Conservation (phyloP, 2,888 invertebrate species). For the Bugula neritina region DNA sequence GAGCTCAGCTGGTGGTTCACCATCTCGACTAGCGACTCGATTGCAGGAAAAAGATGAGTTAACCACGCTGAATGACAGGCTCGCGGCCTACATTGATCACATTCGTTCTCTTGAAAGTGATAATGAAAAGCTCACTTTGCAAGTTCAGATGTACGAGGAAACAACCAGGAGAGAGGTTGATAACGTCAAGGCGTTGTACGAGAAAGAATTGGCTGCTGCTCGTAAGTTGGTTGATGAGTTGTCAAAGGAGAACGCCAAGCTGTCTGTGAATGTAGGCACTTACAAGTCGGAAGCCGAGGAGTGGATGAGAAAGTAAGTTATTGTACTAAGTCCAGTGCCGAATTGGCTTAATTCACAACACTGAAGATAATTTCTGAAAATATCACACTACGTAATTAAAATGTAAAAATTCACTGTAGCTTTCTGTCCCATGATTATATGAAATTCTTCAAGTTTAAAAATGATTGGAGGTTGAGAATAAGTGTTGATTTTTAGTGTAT, state of each 20-base stretch:
- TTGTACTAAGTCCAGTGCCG: not conserved
- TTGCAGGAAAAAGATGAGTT: conserved; percentile 89
- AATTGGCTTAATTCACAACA: not conserved
- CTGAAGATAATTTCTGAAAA: not conserved
- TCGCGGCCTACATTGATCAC: conserved; percentile 91
- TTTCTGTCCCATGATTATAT: not conserved
- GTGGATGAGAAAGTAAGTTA: conserved; percentile 46
- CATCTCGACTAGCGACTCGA: conserved; percentile 77
- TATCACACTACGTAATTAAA: not conserved
- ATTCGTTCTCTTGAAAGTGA: conserved; percentile 87
- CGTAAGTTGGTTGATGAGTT: conserved; percentile 84
- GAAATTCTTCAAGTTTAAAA: not conserved
- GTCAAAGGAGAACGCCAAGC: conserved; percentile 82
- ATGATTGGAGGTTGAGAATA: too few species aligned
- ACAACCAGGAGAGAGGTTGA: conserved; percentile 79
- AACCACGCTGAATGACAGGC: conserved; percentile 87
- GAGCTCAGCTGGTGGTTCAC: conserved; percentile 53
- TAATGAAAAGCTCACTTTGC: conserved; percentile 58
- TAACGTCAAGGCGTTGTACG: conserved; percentile 83
- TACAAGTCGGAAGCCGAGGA: conserved; percentile 47
- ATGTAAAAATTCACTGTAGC: too few species aligned
- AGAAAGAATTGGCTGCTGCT: conserved; percentile 83
- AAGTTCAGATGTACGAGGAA: conserved; percentile 61
- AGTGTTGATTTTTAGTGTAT: too few species aligned
- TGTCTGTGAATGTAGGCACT: conserved; percentile 76